Percentiles rank a stretch among this genome's conserved stretches.
These are phyloP conservation scores for Armadillidium nasatum DNA, from an alignment of 1,140 invertebrate genomes.

Conservation along the genomic window DNA sequence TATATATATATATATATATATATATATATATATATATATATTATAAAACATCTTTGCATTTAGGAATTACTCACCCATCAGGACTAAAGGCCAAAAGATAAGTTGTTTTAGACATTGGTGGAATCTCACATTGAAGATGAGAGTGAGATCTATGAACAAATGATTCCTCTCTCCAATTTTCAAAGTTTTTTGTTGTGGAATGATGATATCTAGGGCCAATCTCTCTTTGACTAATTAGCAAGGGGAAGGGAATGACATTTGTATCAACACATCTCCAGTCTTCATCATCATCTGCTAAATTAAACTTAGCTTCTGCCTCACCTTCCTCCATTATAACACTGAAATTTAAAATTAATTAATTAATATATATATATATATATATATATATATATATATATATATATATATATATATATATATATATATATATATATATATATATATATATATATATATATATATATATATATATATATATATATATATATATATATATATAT, in stretches of 20 bases:
- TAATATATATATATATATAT: too few species aligned
- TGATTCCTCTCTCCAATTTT: background rate
- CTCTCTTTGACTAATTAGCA: background rate
- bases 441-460: too few species aligned
- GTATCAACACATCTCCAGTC: background rate
- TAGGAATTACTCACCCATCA: constrained; percentile 61
- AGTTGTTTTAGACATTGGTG: constrained; percentile 66
- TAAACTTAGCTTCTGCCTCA: background rate
- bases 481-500: too few species aligned
- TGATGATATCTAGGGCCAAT: background rate
- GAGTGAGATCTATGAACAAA: background rate
- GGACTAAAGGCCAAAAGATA: constrained; percentile 81
- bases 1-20: constrained; percentile 24
- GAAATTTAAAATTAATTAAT: background rate
- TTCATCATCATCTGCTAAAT: background rate
- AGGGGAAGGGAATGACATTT: background rate
- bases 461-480: too few species aligned
- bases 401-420: too few species aligned
- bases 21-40: constrained; percentile 16
- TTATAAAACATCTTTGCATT: too few species aligned
- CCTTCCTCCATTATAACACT: background rate
- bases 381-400: too few species aligned
- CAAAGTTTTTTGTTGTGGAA: background rate
- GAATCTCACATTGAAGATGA: constrained; percentile 61
- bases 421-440: too few species aligned